A percentile compares a stretch with the other conserved stretches of the same genome.
phyloP scores from a whole-genome alignment of 2,797 vertebrate genomes.

The Oreochromis mossambicus region DNA sequence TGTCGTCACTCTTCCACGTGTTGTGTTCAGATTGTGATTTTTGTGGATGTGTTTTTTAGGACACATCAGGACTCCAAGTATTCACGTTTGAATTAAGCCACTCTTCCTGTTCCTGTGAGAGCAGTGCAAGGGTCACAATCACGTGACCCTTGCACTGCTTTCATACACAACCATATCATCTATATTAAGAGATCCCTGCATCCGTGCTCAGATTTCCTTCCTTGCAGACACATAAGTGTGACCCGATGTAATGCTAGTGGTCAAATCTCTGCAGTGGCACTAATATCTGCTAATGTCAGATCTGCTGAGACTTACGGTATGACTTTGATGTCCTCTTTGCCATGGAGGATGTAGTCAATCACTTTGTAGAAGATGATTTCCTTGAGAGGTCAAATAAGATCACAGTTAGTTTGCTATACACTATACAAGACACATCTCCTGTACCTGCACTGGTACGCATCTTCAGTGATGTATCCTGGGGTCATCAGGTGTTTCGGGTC shows the following conservation, averaged over 20 bases:
- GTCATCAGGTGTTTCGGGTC: too few relatives aligned
- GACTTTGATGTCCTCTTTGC: conserved; percentile 85
- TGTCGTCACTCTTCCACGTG: not conserved
- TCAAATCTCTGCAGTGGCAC: not conserved
- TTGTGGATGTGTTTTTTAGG: not conserved
- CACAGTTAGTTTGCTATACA: not conserved
- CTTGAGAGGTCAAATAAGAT: conserved; percentile 46
- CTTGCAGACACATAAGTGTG: not conserved
- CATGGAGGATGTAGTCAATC: conserved; percentile 83
- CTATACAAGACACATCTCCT: too few relatives aligned
- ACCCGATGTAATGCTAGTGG: not conserved
- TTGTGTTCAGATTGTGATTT: not conserved
- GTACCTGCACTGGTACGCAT: too few relatives aligned
- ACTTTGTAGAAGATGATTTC: conserved; percentile 83
- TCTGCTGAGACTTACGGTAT: conserved; percentile 74
- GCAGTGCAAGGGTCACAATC: not conserved
- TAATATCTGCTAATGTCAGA: not conserved
- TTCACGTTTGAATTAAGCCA: not conserved
- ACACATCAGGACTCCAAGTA: not conserved
- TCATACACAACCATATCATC: not conserved
- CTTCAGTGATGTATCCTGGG: too few relatives aligned
- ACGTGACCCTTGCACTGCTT: not conserved
- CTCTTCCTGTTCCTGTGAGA: not conserved
- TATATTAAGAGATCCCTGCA: not conserved
- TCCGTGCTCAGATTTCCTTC: not conserved